Percentiles rank a stretch among this genome's conserved stretches.
Conservation (phyloP, 2,113 vertebrate species). For the Paramisgurnus dabryanus region DNA sequence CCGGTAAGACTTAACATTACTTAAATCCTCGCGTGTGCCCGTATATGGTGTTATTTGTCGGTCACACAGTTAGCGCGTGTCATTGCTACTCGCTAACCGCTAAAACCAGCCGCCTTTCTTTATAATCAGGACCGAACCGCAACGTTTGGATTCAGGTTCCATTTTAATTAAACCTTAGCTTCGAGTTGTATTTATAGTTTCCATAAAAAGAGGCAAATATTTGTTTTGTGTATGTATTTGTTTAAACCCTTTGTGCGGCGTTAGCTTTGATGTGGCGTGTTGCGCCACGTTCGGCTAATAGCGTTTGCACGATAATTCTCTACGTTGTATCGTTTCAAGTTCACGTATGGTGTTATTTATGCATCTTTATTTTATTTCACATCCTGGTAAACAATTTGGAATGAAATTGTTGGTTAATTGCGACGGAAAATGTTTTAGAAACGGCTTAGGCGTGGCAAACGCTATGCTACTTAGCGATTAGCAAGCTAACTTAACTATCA, state of each 20-base stretch:
- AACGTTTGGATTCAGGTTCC: not conserved
- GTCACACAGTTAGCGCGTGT: slow-evolving; percentile 8
- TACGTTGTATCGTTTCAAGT: not conserved
- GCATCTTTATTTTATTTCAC: not conserved
- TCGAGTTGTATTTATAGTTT: not conserved
- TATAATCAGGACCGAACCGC: not conserved
- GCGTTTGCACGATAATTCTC: not conserved
- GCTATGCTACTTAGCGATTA: slow-evolving; percentile 35
- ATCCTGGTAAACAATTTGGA: not conserved
- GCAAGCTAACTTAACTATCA: slow-evolving; percentile 24
- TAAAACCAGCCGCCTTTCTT: slow-evolving; percentile 10
- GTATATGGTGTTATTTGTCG: not conserved
- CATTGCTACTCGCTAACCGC: slow-evolving; percentile 24
- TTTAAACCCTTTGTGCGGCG: not conserved
- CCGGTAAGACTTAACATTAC: not conserved
- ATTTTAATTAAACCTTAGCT: not conserved
- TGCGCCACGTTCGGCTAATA: slow-evolving; percentile 11
- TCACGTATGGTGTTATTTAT: not conserved
- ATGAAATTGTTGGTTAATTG: not conserved
- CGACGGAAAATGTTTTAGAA: not conserved
- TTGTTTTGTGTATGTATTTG: not conserved
- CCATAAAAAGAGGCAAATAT: not conserved
- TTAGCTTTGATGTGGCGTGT: slow-evolving; percentile 6
- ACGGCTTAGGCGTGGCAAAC: slow-evolving; percentile 50
- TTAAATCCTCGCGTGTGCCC: not conserved